These are phyloP conservation scores for Brenthis daphne DNA, from an alignment of 2,888 invertebrate genomes.

Conservation along the genomic window DNA sequence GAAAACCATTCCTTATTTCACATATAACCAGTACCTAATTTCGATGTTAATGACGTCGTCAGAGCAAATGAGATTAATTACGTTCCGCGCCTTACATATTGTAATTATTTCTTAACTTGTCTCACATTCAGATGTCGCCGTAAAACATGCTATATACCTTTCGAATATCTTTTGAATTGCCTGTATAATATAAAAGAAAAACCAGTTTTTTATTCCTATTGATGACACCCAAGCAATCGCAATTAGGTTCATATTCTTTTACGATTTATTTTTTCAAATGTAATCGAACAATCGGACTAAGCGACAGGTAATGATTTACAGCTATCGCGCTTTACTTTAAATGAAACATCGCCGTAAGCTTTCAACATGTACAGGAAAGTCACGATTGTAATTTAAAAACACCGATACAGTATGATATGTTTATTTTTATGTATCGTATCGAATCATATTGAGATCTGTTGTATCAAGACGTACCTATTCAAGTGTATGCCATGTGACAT, in stretches of 20 bases:
- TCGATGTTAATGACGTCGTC: constrained; percentile 63
- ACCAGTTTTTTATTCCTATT: constrained; percentile 42
- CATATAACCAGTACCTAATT: constrained; percentile 68
- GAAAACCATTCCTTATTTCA: constrained; percentile 55
- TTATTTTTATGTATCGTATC: constrained; percentile 49
- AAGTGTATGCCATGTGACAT: constrained; percentile 50
- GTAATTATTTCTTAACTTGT: constrained; percentile 58
- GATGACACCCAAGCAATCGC: constrained; percentile 50
- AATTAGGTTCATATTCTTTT: constrained; percentile 68
- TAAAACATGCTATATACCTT: not conserved
- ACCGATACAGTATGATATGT: constrained; percentile 69
- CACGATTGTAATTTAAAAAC: constrained; percentile 80
- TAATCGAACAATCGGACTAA: constrained; percentile 73
- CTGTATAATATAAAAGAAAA: constrained; percentile 31
- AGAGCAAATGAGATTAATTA: constrained; percentile 71
- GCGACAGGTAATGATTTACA: constrained; percentile 73
- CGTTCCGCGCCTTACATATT: constrained; percentile 49
- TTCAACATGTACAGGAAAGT: constrained; percentile 75
- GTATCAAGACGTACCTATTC: constrained; percentile 49
- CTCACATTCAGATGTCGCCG: constrained; percentile 7
- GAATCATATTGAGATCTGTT: constrained; percentile 34
- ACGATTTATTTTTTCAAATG: constrained; percentile 63
- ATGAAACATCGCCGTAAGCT: constrained; percentile 79
- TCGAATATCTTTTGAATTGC: constrained; percentile 17
- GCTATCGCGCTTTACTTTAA: constrained; percentile 72